Evolutionary conservation across 2,113 vertebrate genomes (phyloP), one percentile per base, ranked within the genome.

Genomic region (Columba livia): DNA sequence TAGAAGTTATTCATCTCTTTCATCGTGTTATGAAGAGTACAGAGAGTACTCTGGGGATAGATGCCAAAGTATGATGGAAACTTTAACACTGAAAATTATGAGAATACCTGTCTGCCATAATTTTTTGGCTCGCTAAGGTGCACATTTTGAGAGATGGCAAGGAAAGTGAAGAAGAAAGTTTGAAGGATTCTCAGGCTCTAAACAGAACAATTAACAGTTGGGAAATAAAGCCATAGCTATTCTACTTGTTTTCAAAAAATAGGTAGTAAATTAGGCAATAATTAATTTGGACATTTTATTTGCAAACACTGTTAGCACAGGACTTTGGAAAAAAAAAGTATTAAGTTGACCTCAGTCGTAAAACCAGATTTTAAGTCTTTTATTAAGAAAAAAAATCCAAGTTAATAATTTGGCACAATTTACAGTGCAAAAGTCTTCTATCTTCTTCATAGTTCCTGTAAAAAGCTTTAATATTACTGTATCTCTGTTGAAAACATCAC

Each of bases 51-150:
- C 50, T 65, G 62, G 65, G 61, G 51, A 88, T 3, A 60, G 60
- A 77, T 0, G 73, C 89, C 88, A 92, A 94, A 94, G 71, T 51
- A 18, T 78, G 85, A 85, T 87, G 93, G 95, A 97, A 96, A 94
- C 29, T 93, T 83, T 38, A 83, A 28, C 66, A 26, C 34, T 85
- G 31, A 32, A 79, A 71, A 83, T 79, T 87, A 94, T 29, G 44
- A 83, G 58, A 89, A 82, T 74, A 95, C 91, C 83, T 91, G 72
- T 71, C 83, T 93, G 86, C 66, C 71, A 87, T 58, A 32, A 79
- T 57, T 75, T 93, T 91, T 94, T 96, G 93, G 91, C 93, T 95
- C 38, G 26, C 70, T 66, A 60, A 77, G 53, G 34, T 77, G 25
- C 18, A 87, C 70, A 23, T 74, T 95, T 94, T 91, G 82, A 81